Evolutionary conservation across 2,888 invertebrate species (phyloP).

Genomic region (Lamproptera curius): DNA sequence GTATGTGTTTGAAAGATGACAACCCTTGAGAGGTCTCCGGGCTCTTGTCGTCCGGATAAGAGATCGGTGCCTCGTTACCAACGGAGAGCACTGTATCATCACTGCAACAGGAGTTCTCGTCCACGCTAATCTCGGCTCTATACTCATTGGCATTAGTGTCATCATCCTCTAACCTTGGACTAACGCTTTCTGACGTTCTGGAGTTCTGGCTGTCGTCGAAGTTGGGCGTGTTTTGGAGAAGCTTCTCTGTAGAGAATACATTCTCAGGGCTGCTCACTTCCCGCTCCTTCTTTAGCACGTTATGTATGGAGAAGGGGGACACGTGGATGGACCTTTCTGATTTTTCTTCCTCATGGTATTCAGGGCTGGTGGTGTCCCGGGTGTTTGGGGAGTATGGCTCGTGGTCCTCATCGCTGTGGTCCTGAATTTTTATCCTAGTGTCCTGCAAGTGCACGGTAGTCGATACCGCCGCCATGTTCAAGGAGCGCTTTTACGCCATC

Average conservation of each 20-base stretch:
- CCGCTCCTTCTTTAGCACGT: conserved; percentile 69
- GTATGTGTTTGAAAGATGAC: conserved; percentile 82
- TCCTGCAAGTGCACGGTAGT: conserved; percentile 60
- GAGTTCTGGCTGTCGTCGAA: conserved; percentile 50
- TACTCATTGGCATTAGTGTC: conserved; percentile 42
- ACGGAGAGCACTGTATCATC: conserved; percentile 90
- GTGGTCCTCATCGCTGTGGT: conserved; percentile 61
- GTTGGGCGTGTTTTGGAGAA: conserved; percentile 65
- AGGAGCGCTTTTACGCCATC: conserved; percentile 56
- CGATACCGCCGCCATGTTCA: conserved; percentile 71
- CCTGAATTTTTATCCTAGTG: conserved; percentile 62
- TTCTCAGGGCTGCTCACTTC: conserved; percentile 68
- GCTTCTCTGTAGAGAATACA: conserved; percentile 70
- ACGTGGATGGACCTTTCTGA: conserved; percentile 48
- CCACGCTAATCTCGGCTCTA: conserved; percentile 66
- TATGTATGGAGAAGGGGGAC: conserved; percentile 71
- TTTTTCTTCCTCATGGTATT: conserved; percentile 63
- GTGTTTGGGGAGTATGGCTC: conserved; percentile 67
- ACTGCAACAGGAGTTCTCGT: conserved; percentile 81
- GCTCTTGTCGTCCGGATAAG: conserved; percentile 47
- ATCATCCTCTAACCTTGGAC: conserved; percentile 55
- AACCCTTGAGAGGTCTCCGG: conserved; percentile 51
- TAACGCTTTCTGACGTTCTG: conserved; percentile 51
- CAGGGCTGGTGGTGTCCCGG: conserved; percentile 60
- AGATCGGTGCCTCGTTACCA: conserved; percentile 84